A percentile compares a stretch with the other conserved stretches of the same genome.
These are phyloP conservation scores for Hylaeus volcanicus DNA, from an alignment of 1,140 invertebrate species.

Conservation along the genomic window DNA sequence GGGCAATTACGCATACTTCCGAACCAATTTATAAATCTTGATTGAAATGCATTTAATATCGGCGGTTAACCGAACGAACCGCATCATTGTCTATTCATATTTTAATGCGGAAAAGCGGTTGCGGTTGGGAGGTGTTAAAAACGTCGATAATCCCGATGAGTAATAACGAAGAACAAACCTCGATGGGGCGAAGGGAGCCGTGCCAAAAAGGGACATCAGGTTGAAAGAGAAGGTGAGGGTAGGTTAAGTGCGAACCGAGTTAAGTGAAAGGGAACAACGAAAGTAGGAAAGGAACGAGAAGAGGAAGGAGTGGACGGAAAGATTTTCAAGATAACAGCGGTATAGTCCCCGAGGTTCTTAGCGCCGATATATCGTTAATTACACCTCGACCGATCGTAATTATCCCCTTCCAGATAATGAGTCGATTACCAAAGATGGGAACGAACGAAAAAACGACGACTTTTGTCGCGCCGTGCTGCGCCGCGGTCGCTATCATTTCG, in stretches of 20 bases:
- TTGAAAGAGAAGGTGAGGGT: conserved; percentile 19
- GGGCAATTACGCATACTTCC: too few relatives aligned
- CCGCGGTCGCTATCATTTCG: conserved; percentile 5
- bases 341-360: conserved; percentile 59
- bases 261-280: conserved; percentile 36
- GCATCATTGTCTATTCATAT: neutral
- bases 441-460: conserved; percentile 21
- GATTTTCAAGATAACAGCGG: conserved; percentile 71
- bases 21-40: too few relatives aligned
- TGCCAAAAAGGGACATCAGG: conserved; percentile 46
- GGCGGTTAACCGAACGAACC: neutral
- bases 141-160: conserved; percentile 56
- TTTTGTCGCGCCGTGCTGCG: conserved; percentile 3
- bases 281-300: conserved; percentile 41
- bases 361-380: conserved; percentile 67
- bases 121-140: conserved; percentile 56
- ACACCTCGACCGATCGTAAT: conserved; percentile 67
- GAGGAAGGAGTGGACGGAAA: conserved; percentile 42
- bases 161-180: conserved; percentile 61
- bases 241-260: conserved; percentile 45
- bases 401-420: conserved; percentile 67
- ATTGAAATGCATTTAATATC: neutral
- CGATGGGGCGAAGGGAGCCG: conserved; percentile 18
- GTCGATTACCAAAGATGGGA: conserved; percentile 64
- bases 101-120: conserved; percentile 9